phyloP scores from a whole-genome alignment of 2,113 vertebrate species.

The Glareola pratincola region DNA sequence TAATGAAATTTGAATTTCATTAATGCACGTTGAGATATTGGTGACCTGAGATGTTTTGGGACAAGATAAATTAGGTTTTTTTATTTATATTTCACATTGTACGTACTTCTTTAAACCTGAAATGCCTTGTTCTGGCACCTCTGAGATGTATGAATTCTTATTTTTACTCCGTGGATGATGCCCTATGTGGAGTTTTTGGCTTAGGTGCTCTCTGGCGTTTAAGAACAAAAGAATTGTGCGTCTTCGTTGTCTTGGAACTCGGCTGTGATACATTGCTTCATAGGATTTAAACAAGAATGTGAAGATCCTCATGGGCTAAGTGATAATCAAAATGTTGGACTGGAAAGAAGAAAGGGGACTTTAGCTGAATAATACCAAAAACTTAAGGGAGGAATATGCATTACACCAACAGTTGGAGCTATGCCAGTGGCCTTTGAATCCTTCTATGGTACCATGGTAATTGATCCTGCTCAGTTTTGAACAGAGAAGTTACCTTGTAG shows the following conservation, averaged over 20 bases:
- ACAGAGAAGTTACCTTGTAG: not conserved
- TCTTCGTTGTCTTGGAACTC: not conserved
- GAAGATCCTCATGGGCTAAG: not conserved
- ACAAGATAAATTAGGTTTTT: not conserved
- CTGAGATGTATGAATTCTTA: not conserved
- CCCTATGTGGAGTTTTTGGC: not conserved
- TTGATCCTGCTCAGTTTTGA: not conserved
- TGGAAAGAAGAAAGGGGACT: not conserved
- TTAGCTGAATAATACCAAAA: not conserved
- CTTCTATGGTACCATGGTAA: not conserved
- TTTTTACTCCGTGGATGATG: not conserved
- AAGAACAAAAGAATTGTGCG: not conserved
- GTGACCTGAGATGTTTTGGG: not conserved
- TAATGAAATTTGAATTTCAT: not conserved
- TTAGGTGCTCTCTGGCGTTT: not conserved
- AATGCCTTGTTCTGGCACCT: not conserved
- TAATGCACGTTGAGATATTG: not conserved
- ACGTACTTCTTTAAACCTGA: not conserved
- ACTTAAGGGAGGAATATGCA: not conserved
- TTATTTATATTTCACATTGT: not conserved
- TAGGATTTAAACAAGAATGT: not conserved
- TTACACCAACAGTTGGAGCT: not conserved
- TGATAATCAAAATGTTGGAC: not conserved
- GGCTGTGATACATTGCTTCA: rapidly evolving
- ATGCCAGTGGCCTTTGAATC: not conserved